These are phyloP conservation scores for Riptortus pedestris DNA, from an alignment of 1,140 invertebrate genomes.

Conservation along the genomic window DNA sequence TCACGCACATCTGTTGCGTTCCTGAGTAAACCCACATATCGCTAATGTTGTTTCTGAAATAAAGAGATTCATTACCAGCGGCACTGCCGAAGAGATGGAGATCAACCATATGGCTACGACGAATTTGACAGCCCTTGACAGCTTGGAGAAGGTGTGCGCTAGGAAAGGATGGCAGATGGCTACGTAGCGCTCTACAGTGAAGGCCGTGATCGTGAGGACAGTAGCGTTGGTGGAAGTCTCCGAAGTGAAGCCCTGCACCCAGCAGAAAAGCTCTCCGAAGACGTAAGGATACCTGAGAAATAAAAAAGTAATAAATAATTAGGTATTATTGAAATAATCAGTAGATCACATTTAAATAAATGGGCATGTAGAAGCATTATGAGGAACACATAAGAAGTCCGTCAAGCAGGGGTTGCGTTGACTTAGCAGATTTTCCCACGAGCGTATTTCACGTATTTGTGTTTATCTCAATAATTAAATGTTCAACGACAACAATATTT, in stretches of 20 bases:
- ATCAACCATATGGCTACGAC: conserved; percentile 59
- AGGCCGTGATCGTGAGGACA: conserved; percentile 81
- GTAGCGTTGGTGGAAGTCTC: conserved; percentile 86
- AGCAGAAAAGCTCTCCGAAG: conserved; percentile 76
- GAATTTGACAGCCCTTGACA: conserved; percentile 58
- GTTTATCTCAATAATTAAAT: no score
- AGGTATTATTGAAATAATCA: no score
- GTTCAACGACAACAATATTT: no score
- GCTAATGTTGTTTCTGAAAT: no score
- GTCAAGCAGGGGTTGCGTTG: no score
- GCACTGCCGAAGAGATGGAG: conserved; percentile 63
- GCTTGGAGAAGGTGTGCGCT: conserved; percentile 65
- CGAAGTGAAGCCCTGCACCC: conserved; percentile 67
- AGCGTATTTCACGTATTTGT: no score
- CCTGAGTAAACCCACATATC: no score
- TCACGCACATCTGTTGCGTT: no score
- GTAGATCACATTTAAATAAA: no score
- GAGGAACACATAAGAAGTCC: no score
- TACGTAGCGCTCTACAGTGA: conserved; percentile 75
- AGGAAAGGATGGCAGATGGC: conserved; percentile 70
- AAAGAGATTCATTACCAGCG: conserved; percentile 39
- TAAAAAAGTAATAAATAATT: not conserved
- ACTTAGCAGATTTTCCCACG: no score
- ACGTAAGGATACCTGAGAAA: conserved; percentile 61
- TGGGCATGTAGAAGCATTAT: no score